These are phyloP conservation scores for Cyphotilapia sp. DNA, from an alignment of 2,113 vertebrate species.

Conservation along the genomic window DNA sequence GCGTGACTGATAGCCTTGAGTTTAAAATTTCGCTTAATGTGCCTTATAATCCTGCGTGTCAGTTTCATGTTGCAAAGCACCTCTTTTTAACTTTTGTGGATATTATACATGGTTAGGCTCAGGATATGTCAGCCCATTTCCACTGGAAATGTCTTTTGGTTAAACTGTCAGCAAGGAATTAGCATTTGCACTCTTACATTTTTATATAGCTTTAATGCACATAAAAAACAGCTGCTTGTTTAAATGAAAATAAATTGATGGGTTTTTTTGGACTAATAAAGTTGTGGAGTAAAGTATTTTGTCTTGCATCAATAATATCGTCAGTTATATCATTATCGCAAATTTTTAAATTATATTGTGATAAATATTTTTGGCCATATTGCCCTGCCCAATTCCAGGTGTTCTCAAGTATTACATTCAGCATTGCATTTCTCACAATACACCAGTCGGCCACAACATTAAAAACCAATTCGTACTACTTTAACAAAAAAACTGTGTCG, in stretches of 20 bases:
- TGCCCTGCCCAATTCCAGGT: not conserved
- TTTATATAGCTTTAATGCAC: not conserved
- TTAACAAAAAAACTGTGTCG: too few species aligned
- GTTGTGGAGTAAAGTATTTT: not conserved
- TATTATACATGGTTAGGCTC: not conserved
- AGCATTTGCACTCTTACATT: fast-evolving
- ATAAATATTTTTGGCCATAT: not conserved
- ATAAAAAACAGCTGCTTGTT: not conserved
- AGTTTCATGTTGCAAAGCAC: not conserved
- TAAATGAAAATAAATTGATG: not conserved
- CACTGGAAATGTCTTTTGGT: not conserved
- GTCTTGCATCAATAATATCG: not conserved
- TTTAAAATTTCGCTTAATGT: not conserved
- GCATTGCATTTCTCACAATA: not conserved
- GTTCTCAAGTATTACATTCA: not conserved
- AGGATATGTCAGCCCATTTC: not conserved
- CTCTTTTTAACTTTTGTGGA: not conserved
- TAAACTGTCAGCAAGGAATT: not conserved
- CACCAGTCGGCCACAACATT: not conserved
- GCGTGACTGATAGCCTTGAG: too few species aligned
- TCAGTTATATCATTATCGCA: not conserved
- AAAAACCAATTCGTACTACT: not conserved
- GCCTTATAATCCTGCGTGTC: not conserved
- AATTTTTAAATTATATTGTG: not conserved
- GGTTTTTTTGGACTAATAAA: not conserved